phyloP scores from a whole-genome alignment of 2,113 vertebrate genomes.

The Beaufortia kweichowensis region DNA sequence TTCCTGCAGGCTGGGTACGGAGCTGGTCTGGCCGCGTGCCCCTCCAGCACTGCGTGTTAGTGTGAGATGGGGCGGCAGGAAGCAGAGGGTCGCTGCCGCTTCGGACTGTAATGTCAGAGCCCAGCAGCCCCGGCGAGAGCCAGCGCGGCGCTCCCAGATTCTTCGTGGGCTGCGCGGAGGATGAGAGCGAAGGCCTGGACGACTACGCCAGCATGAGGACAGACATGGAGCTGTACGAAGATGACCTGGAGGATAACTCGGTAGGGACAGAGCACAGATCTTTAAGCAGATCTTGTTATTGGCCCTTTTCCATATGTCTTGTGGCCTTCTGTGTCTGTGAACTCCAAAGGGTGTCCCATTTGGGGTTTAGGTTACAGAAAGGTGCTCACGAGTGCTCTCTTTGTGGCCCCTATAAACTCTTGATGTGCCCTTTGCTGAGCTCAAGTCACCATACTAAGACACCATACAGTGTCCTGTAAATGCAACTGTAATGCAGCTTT shows the following conservation, averaged over 20 bases:
- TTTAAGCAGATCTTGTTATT: not conserved
- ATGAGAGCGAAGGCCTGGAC: slow-evolving; percentile 86
- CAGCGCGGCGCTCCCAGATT: slow-evolving; percentile 87
- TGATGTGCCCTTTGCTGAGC: no score
- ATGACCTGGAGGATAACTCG: slow-evolving; percentile 87
- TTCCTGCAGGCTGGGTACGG: slow-evolving; percentile 28
- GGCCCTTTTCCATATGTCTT: no score
- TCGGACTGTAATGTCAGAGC: slow-evolving; percentile 90
- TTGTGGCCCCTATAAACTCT: no score
- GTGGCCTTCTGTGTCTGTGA: no score
- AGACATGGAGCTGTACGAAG: slow-evolving; percentile 86
- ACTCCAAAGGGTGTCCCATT: no score
- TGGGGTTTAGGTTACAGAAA: no score
- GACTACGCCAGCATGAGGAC: slow-evolving; percentile 84
- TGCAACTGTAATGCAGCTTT: no score
- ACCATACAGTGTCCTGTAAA: no score
- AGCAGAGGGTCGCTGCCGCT: slow-evolving; percentile 76
- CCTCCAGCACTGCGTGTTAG: slow-evolving; percentile 61
- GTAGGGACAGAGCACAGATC: slow-evolving; percentile 53
- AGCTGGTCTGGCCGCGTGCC: slow-evolving; percentile 19
- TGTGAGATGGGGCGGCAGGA: slow-evolving; percentile 73
- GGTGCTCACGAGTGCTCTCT: no score
- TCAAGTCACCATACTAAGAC: no score
- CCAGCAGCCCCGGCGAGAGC: slow-evolving; percentile 86
- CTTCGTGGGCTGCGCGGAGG: slow-evolving; percentile 94